Evolutionary conservation across 92 coral and sea anemone genomes (phyloP).

Genomic region (Heteractis magnifica): DNA sequence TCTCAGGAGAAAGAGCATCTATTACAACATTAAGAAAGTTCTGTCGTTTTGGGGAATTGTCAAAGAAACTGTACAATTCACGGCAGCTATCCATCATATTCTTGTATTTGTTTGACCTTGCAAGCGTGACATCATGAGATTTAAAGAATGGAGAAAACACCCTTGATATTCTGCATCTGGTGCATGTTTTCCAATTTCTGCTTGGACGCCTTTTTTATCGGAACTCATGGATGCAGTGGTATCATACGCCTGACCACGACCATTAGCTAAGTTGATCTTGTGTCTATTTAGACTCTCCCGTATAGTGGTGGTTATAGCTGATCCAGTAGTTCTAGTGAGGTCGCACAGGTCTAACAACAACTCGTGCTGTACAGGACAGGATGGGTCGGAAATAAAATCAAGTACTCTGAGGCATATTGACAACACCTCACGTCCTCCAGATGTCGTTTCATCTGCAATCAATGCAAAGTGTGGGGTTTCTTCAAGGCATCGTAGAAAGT

Average conservation of each 20-base stretch:
- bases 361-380: slow-evolving; percentile 60
- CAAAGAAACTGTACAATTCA: slow-evolving; percentile 40
- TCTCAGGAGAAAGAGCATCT: too few species aligned
- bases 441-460: slow-evolving; percentile 69
- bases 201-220: too few species aligned
- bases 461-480: slow-evolving; percentile 54
- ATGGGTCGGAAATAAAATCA: slow-evolving; percentile 62
- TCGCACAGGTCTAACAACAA: slow-evolving; percentile 65
- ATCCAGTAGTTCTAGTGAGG: slow-evolving; percentile 69
- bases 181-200: slow-evolving; percentile 48
- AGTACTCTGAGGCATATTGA: slow-evolving; percentile 70
- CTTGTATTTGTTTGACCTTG: slow-evolving; percentile 29
- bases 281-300: slow-evolving; percentile 65
- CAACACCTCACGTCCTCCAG: slow-evolving; percentile 68
- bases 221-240: too few species aligned
- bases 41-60: slow-evolving; percentile 37
- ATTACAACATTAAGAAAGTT: slow-evolving; percentile 19
- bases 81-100: slow-evolving; percentile 50
- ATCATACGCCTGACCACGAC: slow-evolving; percentile 71
- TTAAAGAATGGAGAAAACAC: slow-evolving; percentile 3
- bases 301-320: slow-evolving; percentile 62
- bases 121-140: slow-evolving; percentile 23
- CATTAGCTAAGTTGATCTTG: slow-evolving; percentile 60
- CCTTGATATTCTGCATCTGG: slow-evolving; percentile 15
- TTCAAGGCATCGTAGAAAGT: slow-evolving; percentile 51